Base-by-base conservation (phyloP, 2,888 invertebrate species). In the Drosophila stalkeri region DNA sequence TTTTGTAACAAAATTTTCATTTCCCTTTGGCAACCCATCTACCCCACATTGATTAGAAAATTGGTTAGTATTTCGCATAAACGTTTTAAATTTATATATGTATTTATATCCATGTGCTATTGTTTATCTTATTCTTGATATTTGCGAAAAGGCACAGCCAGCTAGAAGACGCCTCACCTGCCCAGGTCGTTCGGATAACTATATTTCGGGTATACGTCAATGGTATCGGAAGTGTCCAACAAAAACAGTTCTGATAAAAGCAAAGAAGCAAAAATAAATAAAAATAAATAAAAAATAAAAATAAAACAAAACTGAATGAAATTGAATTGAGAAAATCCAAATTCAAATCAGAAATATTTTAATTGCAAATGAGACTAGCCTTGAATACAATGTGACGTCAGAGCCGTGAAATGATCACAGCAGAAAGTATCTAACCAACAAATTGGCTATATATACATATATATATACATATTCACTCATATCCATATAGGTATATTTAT, bases 211-310 rank as follows among this genome's bases (percentile, higher is more conserved):
- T 56, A 52, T 76, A 83, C 90, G 86, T 86, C 85, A 86, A 90
- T 89, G 71, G 87, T 67, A 79, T 86, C 90, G 89, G 89, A 89
- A 90, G 81, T 90, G 84, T 76, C 79, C 86, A 88, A 61, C 63
- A 65, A 63, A 51, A 72, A 64, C 67, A 60, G 64, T 46, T 67
- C 65, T 77, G 90, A 86, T 88, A 88, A 86, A 76, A 43, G 16
- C 51, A 64, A 72, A 51, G 55, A 56, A 33, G 11, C 31, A 62
- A 20, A 61, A 49, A n/a, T n/a, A n/a, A 41, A 41, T 47, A 55
- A 56, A 27, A 27, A 27, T 27, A 27, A 7, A 27, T n/a, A 27
- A 6, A 27, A 1, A 27, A 27, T 27, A 27, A 27, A 27, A 27
- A 27, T 27, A 27, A 6, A 65, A 20, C 64, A 49, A 44, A 64